Percentiles rank a stretch among this genome's conserved stretches.
Conservation (phyloP, 1,140 invertebrate genomes). For the Trypoxylus dichotomus region DNA sequence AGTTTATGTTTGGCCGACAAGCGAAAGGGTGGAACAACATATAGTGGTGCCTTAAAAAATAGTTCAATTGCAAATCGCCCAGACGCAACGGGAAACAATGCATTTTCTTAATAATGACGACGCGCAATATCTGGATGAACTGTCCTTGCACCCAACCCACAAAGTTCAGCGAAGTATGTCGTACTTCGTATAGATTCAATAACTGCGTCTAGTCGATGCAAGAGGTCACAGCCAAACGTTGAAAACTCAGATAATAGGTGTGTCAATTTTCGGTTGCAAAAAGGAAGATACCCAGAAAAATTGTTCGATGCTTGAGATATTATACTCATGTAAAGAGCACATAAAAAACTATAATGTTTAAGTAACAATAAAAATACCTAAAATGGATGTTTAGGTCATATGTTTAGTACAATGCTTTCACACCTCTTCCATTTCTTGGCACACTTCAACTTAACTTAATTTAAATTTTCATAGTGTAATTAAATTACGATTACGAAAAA, state of each 20-base stretch:
- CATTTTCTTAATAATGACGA: slow-evolving; percentile 3
- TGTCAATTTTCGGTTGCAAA: too few relatives aligned
- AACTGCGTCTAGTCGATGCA: slow-evolving; percentile 37
- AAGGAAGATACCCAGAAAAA: too few relatives aligned
- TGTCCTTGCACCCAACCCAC: slow-evolving; percentile 34
- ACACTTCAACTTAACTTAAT: too few relatives aligned
- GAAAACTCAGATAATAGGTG: background rate
- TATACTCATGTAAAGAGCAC: too few relatives aligned
- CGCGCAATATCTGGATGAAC: slow-evolving; percentile 27
- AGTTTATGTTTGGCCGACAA: background rate
- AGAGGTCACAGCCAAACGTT: background rate
- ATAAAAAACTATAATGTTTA: too few relatives aligned
- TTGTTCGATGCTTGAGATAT: too few relatives aligned
- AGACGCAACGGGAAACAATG: slow-evolving; percentile 25
- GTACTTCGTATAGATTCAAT: slow-evolving; percentile 44
- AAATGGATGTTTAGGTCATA: too few relatives aligned
- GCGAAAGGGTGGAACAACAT: background rate
- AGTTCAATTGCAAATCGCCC: background rate
- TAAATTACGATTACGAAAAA: too few relatives aligned
- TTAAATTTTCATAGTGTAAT: too few relatives aligned
- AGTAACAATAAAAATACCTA: too few relatives aligned
- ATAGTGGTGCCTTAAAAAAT: background rate
- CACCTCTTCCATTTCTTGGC: too few relatives aligned
- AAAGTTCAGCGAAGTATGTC: slow-evolving; percentile 41
- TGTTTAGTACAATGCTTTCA: too few relatives aligned